Evolutionary conservation across 2,797 vertebrate genomes (phyloP).

Genomic region (Argyrosomus regius): DNA sequence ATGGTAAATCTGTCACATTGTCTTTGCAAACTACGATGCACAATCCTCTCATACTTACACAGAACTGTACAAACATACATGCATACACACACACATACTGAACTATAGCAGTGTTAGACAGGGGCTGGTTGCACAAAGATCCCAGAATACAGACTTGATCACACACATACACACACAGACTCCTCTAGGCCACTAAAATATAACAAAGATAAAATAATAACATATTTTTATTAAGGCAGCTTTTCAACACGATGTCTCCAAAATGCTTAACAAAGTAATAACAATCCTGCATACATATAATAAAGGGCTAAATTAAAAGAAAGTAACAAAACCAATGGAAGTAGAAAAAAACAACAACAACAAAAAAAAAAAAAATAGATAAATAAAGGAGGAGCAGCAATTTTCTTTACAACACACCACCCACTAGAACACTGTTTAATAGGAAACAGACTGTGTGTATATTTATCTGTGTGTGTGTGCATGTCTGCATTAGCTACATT

Average conservation of each 20-base stretch:
- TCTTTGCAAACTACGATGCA: neutral
- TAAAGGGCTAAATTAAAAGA: neutral
- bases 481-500: neutral
- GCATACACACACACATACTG: neutral
- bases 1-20: neutral
- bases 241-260: neutral
- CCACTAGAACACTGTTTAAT: constrained; percentile 20
- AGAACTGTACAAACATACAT: neutral
- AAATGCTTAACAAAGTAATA: constrained; percentile 10
- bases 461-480: neutral
- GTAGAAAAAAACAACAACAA: neutral
- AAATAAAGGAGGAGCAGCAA: constrained; percentile 29
- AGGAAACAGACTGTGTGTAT: constrained; percentile 10
- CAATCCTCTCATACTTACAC: neutral
- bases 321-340: neutral
- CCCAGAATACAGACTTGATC: neutral
- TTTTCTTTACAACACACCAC: constrained; percentile 33
- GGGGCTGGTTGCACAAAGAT: neutral
- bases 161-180: constrained; percentile 7
- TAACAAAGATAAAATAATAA: constrained; percentile 10
- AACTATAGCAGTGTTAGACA: neutral
- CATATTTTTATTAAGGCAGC: neutral
- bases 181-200: neutral
- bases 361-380: neutral
- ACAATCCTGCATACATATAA: constrained; percentile 5